A percentile compares a stretch with the other conserved stretches of the same genome.
These are phyloP conservation scores for Liolophura sinensis DNA, from an alignment of 1,140 invertebrate genomes.

Conservation along the genomic window DNA sequence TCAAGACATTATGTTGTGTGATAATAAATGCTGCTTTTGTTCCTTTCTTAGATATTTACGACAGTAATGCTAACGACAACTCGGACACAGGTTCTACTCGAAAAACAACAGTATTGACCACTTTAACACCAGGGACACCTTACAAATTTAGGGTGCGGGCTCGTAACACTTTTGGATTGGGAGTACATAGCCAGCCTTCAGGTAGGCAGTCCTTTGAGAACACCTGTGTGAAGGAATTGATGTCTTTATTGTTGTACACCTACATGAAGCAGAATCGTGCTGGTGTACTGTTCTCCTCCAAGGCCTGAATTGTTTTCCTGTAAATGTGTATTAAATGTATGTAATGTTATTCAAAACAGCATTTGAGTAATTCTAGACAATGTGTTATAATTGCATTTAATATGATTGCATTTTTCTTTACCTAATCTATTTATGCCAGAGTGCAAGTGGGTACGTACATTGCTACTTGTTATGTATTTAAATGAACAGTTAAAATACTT, in stretches of 20 bases:
- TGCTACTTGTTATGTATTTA: too few relatives aligned
- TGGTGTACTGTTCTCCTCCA: too few relatives aligned
- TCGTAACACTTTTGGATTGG: constrained; percentile 81
- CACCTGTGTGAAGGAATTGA: not conserved
- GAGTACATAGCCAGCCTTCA: constrained; percentile 57
- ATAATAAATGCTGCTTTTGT: not conserved
- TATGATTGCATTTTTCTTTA: too few relatives aligned
- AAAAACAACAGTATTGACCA: constrained; percentile 19
- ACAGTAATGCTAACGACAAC: not conserved
- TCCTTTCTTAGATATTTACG: not conserved
- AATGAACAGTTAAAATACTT: too few relatives aligned
- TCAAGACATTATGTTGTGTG: too few relatives aligned
- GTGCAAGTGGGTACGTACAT: too few relatives aligned
- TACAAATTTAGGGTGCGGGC: constrained; percentile 90
- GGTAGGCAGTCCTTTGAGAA: constrained; percentile 31
- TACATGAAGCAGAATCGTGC: too few relatives aligned
- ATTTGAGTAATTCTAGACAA: not conserved
- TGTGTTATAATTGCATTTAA: too few relatives aligned
- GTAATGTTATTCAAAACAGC: not conserved
- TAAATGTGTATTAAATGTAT: not conserved
- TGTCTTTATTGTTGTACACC: too few relatives aligned
- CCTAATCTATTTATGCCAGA: too few relatives aligned
- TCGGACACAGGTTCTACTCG: not conserved
- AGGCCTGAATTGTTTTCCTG: not conserved
- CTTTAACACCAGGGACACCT: constrained; percentile 79